Percentiles rank a stretch among this genome's conserved stretches.
Conservation (phyloP, 2,797 vertebrate genomes). For the Oreonectes daqikongensis region DNA sequence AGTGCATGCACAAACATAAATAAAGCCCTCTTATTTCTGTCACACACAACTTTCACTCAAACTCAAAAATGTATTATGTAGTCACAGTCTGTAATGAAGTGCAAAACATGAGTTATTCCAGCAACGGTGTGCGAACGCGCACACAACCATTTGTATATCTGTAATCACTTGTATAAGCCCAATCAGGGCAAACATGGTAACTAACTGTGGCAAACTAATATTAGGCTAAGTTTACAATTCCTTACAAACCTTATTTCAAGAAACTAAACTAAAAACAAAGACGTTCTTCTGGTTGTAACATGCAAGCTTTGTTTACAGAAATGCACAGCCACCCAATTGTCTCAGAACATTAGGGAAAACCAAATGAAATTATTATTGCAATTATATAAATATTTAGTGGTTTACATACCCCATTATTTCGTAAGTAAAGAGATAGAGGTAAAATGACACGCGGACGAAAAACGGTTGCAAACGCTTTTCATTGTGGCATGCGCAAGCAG, state of each 20-base stretch:
- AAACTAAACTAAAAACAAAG: slow-evolving; percentile 64
- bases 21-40: slow-evolving; percentile 5
- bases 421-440: slow-evolving; percentile 41
- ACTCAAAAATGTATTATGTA: neutral
- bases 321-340: slow-evolving; percentile 77
- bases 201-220: slow-evolving; percentile 56
- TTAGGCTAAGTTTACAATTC: slow-evolving; percentile 71
- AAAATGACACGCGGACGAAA: slow-evolving; percentile 60
- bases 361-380: slow-evolving; percentile 76
- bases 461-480: slow-evolving; percentile 78
- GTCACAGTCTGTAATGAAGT: slow-evolving; percentile 37
- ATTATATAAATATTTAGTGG: slow-evolving; percentile 75
- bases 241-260: slow-evolving; percentile 79
- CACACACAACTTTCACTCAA: slow-evolving; percentile 26
- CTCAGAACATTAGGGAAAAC: slow-evolving; percentile 75
- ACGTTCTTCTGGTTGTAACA: slow-evolving; percentile 67
- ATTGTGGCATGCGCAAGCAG: slow-evolving; percentile 79
- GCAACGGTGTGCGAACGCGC: neutral
- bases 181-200: neutral
- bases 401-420: slow-evolving; percentile 72
- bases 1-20: slow-evolving; percentile 43
- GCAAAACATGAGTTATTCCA: slow-evolving; percentile 26
- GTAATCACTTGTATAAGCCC: neutral
- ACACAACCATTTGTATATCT: neutral
- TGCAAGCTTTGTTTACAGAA: slow-evolving; percentile 75